These are phyloP conservation scores for Pipra filicauda DNA, from an alignment of 2,113 vertebrate genomes.

Conservation along the genomic window DNA sequence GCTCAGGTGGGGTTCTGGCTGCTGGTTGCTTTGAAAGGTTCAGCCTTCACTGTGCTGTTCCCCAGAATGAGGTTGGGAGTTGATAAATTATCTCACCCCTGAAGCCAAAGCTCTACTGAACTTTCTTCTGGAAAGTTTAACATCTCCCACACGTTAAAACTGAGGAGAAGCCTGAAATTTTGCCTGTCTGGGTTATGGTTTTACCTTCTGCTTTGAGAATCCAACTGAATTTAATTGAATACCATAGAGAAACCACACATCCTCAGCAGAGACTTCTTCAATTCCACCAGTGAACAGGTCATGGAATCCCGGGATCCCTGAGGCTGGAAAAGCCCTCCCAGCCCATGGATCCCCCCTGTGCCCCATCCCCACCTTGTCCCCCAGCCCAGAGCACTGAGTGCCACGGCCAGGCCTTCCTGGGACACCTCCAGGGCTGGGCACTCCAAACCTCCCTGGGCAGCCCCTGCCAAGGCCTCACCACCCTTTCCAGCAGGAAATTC, in stretches of 20 bases:
- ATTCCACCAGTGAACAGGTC: background rate
- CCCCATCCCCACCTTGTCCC: background rate
- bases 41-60: background rate
- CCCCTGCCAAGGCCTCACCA: background rate
- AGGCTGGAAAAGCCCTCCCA: background rate
- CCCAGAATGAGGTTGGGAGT: background rate
- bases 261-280: background rate
- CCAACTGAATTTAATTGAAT: background rate
- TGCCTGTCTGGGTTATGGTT: background rate
- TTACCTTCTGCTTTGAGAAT: background rate
- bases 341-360: rapidly evolving
- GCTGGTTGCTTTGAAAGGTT: background rate
- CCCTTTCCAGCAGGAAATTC: background rate
- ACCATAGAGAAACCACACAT: background rate
- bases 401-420: background rate
- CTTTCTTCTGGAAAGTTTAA: background rate
- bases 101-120: background rate
- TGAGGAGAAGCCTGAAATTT: background rate
- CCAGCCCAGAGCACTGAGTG: background rate
- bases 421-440: background rate
- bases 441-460: background rate
- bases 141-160: background rate
- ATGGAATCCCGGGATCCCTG: rapidly evolving
- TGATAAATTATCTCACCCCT: background rate
- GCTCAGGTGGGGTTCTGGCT: background rate